These are phyloP conservation scores for Garra rufa DNA, from an alignment of 2,113 vertebrate genomes.

Conservation along the genomic window DNA sequence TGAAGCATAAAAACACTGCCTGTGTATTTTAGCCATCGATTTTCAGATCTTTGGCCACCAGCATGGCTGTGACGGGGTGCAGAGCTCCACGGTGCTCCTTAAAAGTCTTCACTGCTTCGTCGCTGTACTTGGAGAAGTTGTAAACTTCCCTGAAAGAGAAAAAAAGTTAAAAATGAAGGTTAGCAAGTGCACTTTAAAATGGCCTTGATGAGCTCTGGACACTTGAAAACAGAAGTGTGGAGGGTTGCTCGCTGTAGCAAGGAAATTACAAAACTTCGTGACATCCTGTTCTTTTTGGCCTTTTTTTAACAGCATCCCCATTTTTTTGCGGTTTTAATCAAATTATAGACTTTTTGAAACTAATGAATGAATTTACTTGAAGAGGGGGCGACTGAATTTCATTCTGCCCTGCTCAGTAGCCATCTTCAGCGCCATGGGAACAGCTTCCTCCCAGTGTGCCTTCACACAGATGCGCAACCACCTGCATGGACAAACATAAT, in stretches of 20 bases:
- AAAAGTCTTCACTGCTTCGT: slow-evolving; percentile 79
- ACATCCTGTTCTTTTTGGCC: not conserved
- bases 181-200: not conserved
- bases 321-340: not conserved
- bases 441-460: slow-evolving; percentile 87
- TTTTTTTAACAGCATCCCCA: not conserved
- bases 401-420: slow-evolving; percentile 93
- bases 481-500: slow-evolving; percentile 66
- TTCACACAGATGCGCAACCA: slow-evolving; percentile 93
- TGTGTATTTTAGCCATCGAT: slow-evolving; percentile 63
- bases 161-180: not conserved
- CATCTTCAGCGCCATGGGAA: slow-evolving; percentile 92
- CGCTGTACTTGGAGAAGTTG: slow-evolving; percentile 81
- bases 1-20: not conserved
- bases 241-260: not conserved
- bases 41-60: slow-evolving; percentile 89
- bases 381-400: slow-evolving; percentile 95
- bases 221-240: not conserved
- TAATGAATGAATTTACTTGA: slow-evolving; percentile 78
- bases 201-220: not conserved
- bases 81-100: slow-evolving; percentile 77
- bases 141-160: slow-evolving; percentile 84
- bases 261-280: slow-evolving; percentile 6
- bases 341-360: not conserved
- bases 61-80: slow-evolving; percentile 87